Evolutionary conservation across 92 coral and sea anemone species (phyloP).

Genomic region (Phenganax stokvisi): DNA sequence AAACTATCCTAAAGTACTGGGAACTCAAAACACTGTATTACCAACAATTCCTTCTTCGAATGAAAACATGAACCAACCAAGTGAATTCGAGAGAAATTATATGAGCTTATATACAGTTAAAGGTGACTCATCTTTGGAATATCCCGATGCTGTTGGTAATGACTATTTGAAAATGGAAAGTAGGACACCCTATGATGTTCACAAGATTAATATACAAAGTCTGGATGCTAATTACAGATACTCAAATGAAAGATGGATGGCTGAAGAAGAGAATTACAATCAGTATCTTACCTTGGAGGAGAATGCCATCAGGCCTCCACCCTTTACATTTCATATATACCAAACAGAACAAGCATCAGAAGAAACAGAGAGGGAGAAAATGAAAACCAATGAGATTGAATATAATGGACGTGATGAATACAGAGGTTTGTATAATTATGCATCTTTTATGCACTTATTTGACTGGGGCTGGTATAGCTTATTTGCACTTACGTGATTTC

Average conservation of each 20-base stretch:
- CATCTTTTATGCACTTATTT: no score
- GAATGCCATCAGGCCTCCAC: background rate
- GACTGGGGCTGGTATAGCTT: no score
- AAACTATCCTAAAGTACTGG: background rate
- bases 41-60: background rate
- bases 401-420: background rate
- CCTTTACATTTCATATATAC: slow-evolving; percentile 14
- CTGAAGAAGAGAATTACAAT: background rate
- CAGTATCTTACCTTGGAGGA: background rate
- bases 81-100: background rate
- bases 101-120: background rate
- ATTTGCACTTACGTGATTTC: no score
- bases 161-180: background rate
- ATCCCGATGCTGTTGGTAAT: background rate
- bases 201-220: background rate
- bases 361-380: background rate
- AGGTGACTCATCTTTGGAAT: background rate
- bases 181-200: background rate
- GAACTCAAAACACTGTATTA: background rate
- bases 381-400: background rate
- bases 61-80: background rate
- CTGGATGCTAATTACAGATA: background rate
- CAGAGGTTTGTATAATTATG: background rate
- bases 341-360: background rate
- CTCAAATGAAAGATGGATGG: background rate